These are phyloP conservation scores for Brachirus orientalis DNA, from an alignment of 2,113 vertebrate species.

Conservation along the genomic window DNA sequence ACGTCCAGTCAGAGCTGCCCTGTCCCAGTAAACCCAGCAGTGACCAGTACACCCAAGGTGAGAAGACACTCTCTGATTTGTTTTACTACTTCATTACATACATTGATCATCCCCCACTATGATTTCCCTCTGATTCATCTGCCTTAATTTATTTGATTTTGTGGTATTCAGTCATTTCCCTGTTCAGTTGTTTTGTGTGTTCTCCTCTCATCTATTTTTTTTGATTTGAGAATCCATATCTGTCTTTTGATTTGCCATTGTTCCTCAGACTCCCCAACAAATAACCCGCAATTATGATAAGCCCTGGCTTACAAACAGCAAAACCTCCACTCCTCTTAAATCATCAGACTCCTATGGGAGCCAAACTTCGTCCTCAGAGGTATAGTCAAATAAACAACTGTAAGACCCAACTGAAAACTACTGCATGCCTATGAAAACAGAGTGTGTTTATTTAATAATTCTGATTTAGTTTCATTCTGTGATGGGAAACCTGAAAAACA, in stretches of 20 bases:
- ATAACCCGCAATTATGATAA: conserved; percentile 99
- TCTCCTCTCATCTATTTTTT: conserved; percentile 53
- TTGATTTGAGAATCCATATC: conserved; percentile 79
- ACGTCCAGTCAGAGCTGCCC: conserved; percentile 91
- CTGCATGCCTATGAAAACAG: conserved; percentile 5
- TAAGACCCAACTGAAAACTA: conserved; percentile 67
- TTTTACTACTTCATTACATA: background rate
- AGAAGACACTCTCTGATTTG: background rate
- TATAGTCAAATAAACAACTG: conserved; percentile 83
- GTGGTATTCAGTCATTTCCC: conserved; percentile 24
- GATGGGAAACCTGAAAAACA: background rate
- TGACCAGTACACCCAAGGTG: conserved; percentile 89
- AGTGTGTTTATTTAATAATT: background rate
- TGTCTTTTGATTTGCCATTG: conserved; percentile 91
- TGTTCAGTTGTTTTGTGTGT: conserved; percentile 14
- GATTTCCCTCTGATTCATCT: conserved; percentile 18
- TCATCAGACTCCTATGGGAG: conserved; percentile 93
- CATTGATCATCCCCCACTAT: conserved; percentile 17
- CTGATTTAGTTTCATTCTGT: background rate
- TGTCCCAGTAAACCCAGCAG: conserved; percentile 70
- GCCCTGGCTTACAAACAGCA: conserved; percentile 99
- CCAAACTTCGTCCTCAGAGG: conserved; percentile 95
- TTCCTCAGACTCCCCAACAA: conserved; percentile 97
- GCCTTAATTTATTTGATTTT: conserved; percentile 6
- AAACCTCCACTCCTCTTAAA: conserved; percentile 96